Conservation (phyloP, 2,888 invertebrate species). For the Gerris lacustris region DNA sequence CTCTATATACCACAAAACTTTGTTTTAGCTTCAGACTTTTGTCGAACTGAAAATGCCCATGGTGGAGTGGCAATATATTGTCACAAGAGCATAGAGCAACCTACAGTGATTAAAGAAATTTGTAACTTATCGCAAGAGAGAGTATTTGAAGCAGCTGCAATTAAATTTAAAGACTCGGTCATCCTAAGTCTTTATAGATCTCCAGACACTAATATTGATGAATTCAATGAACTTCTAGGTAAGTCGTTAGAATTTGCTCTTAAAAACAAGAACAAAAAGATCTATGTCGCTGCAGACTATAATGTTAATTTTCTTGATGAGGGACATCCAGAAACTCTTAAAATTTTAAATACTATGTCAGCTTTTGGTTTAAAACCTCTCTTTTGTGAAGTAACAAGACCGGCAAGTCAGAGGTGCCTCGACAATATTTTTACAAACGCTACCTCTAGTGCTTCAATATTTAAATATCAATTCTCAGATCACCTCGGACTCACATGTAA, state of each 20-base stretch:
- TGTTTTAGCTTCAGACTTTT: background rate
- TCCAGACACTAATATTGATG: too few species aligned
- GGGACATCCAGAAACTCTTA: background rate
- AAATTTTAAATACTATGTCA: background rate
- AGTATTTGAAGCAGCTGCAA: background rate
- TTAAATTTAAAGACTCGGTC: too few species aligned
- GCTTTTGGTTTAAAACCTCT: background rate
- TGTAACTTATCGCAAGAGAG: background rate
- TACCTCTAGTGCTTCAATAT: too few species aligned
- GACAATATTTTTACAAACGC: too few species aligned
- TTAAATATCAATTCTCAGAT: too few species aligned
- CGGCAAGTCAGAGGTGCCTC: too few species aligned
- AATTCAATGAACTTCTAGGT: background rate
- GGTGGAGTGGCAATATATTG: background rate
- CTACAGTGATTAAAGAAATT: background rate
- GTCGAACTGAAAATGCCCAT: background rate
- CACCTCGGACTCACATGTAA: too few species aligned
- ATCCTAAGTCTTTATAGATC: too few species aligned
- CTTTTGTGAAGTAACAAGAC: background rate
- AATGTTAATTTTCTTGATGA: too few species aligned
- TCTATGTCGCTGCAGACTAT: background rate
- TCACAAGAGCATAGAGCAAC: background rate
- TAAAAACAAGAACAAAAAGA: background rate
- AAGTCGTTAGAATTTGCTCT: background rate
- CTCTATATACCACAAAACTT: background rate